These are phyloP conservation scores for Papilio elwesi DNA, from an alignment of 2,888 invertebrate genomes.

Conservation along the genomic window DNA sequence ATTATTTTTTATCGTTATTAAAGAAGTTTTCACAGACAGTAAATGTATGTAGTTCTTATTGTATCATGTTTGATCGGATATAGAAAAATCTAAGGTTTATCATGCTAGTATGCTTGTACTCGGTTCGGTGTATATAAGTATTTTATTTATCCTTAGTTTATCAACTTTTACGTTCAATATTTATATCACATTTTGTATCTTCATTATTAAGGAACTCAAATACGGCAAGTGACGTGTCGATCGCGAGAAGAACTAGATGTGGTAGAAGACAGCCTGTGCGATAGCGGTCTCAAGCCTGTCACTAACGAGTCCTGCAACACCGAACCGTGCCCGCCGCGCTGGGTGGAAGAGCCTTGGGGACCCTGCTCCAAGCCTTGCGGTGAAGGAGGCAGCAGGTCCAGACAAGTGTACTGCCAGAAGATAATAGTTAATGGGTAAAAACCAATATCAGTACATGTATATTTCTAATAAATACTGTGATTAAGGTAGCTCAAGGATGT, in stretches of 20 bases:
- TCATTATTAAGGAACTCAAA: constrained; percentile 86
- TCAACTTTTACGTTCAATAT: too few relatives aligned
- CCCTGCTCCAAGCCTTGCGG: constrained; percentile 93
- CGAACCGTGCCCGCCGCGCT: constrained; percentile 91
- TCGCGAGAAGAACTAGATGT: constrained; percentile 88
- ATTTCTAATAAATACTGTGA: too few relatives aligned
- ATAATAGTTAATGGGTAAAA: constrained; percentile 88
- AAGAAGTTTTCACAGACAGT: too few relatives aligned
- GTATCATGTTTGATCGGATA: too few relatives aligned
- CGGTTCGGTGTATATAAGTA: too few relatives aligned
- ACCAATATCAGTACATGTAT: background rate
- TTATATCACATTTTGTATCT: too few relatives aligned
- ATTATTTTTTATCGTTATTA: too few relatives aligned
- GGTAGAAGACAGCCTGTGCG: constrained; percentile 91
- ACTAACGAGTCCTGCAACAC: constrained; percentile 89
- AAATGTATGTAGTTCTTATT: too few relatives aligned
- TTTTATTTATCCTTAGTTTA: too few relatives aligned
- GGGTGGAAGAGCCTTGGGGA: constrained; percentile 92
- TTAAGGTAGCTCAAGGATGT: too few relatives aligned
- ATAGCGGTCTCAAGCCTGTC: constrained; percentile 88
- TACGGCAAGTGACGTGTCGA: constrained; percentile 91
- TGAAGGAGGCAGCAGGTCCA: constrained; percentile 87
- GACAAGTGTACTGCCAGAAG: constrained; percentile 92
- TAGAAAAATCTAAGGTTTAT: too few relatives aligned
- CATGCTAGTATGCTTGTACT: too few relatives aligned